Conservation (phyloP, 1,140 invertebrate species). For the Drosophila melanica region DNA sequence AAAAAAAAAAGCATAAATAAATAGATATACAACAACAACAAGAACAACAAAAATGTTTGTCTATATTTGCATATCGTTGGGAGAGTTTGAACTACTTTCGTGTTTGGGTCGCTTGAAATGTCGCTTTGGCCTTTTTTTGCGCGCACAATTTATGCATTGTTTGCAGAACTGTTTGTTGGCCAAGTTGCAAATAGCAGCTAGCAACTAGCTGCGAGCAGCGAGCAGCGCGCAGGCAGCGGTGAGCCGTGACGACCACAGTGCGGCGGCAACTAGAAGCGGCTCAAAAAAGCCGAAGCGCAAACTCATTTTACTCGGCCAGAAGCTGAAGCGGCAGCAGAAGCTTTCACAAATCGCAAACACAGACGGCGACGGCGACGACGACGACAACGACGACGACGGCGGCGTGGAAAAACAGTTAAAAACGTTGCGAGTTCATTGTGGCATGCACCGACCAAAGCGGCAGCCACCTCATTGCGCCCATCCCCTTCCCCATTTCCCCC, state of each 20-base stretch:
- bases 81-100: conserved; percentile 69
- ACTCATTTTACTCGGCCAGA: conserved; percentile 54
- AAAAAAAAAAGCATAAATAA: conserved; percentile 14
- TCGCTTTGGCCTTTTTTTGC: conserved; percentile 69
- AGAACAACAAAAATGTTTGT: neutral
- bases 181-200: conserved; percentile 26
- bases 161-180: conserved; percentile 59
- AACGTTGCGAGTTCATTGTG: conserved; percentile 78
- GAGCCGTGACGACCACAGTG: conserved; percentile 57
- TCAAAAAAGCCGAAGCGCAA: conserved; percentile 53
- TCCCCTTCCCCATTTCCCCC: neutral
- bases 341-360: conserved; percentile 77
- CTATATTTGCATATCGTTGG: conserved; percentile 38
- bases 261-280: conserved; percentile 38
- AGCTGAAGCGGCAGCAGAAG: conserved; percentile 62
- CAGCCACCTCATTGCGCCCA: conserved; percentile 20
- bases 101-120: conserved; percentile 45
- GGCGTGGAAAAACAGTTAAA: conserved; percentile 68
- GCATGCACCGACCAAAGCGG: conserved; percentile 58
- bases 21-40: neutral
- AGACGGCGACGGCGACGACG: conserved; percentile 49
- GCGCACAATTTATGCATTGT: conserved; percentile 75
- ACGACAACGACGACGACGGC: conserved; percentile 42
- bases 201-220: neutral
- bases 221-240: conserved; percentile 6